Percentiles rank a stretch among this genome's conserved stretches.
Evolutionary conservation across 2,888 invertebrate genomes (phyloP).

Genomic region (Thymelicus lineola): DNA sequence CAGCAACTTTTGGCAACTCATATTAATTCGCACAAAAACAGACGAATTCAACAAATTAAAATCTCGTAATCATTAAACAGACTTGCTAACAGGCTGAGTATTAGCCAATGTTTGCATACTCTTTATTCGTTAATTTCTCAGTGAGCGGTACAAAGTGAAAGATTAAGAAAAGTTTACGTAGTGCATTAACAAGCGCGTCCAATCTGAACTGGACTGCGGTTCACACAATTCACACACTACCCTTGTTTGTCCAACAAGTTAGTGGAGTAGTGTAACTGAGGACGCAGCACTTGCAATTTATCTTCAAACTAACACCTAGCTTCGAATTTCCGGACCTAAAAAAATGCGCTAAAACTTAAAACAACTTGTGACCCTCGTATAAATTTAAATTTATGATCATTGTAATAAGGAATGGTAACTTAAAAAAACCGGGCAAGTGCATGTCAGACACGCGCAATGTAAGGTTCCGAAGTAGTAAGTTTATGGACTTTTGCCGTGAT

Average conservation of each 20-base stretch:
- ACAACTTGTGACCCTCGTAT: conserved; percentile 17
- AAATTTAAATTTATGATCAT: conserved; percentile 38
- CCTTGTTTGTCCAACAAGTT: conserved; percentile 67
- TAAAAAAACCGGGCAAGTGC: too few species aligned
- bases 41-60: not conserved
- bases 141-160: conserved; percentile 78
- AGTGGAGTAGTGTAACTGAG: conserved; percentile 70
- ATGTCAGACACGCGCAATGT: too few species aligned
- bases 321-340: conserved; percentile 20
- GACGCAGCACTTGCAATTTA: conserved; percentile 51
- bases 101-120: conserved; percentile 63
- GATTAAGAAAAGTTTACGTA: conserved; percentile 74
- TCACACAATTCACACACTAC: conserved; percentile 67
- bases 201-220: conserved; percentile 74
- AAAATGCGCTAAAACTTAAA: not conserved
- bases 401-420: not conserved
- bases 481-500: too few species aligned
- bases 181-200: conserved; percentile 67
- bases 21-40: not conserved
- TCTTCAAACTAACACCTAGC: conserved; percentile 19
- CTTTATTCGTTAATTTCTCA: conserved; percentile 75
- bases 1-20: conserved; percentile 11
- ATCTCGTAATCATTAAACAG: conserved; percentile 46
- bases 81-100: conserved; percentile 62
- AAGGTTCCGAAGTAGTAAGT: too few species aligned